Base-by-base conservation (phyloP, 2,797 vertebrate species). In the Chelon labrosus region DNA sequence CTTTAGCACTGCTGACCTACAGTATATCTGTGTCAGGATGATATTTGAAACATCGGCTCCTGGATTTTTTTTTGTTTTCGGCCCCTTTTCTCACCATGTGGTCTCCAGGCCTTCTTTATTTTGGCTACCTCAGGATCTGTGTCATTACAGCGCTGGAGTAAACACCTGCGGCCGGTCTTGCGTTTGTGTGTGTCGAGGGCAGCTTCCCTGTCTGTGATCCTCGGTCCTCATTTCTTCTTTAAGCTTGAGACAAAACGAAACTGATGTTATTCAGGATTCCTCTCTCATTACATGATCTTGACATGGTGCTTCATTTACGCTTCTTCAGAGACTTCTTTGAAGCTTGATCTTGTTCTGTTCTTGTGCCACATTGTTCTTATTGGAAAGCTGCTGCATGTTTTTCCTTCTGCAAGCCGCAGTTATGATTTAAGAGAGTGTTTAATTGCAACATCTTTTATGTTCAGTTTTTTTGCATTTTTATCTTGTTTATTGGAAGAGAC, bases 1-100 rank as follows among this genome's bases (percentile, higher is more conserved):
- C 84, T 84, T 65, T 81, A 63, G 80, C 55, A 73, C 70, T 51
- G 80, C 85, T 89, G 87, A 88, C 88, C 88, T n/a, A n/a, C n/a
- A n/a, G n/a, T 69, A 86, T 85, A 90, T 88, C 67, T 81, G 72
- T 52, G 74, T 81, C 70, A 85, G 80, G 86, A 5, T 27, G 42
- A 88, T 83, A 83, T 67, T 39, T 73, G 50, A 52, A 56, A 67
- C 35, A 65, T 65, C n/a, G 9, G 38, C 61, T 70, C 58, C 70
- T 56, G 58, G 47, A 60, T 39, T 39, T 39, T 39, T 10, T 39
- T 37, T 37, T 37, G 4, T 37, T 37, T n/a, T n/a, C n/a, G n/a
- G n/a, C n/a, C n/a, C n/a, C n/a, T n/a, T n/a, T 65, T 75, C 72
- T 55, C 46, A 38, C 73, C 52, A 0, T 66, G 78, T 55, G 77